A percentile compares a stretch with the other conserved stretches of the same genome.
Evolutionary conservation across 2,888 invertebrate genomes (phyloP).

Genomic region (Mesoligia furuncula): DNA sequence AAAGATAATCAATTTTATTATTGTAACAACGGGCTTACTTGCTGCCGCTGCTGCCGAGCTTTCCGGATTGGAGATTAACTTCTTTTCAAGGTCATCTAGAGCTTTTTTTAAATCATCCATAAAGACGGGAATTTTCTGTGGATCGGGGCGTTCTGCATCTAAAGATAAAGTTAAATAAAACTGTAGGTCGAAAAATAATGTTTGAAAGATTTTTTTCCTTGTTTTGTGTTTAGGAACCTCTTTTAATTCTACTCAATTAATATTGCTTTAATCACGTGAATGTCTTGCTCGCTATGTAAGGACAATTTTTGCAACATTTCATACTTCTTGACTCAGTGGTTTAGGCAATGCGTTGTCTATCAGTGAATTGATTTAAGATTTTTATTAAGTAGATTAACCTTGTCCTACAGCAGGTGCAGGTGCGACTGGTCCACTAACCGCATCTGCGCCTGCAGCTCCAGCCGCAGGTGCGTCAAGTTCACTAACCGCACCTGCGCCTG

Average conservation of each 20-base stretch:
- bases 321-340: no score
- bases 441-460: neutral
- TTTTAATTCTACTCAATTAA: neutral
- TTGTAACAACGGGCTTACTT: constrained; percentile 18
- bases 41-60: neutral
- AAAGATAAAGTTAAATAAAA: neutral
- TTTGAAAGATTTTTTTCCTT: neutral
- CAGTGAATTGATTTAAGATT: neutral
- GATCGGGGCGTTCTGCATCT: neutral
- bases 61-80: constrained; percentile 1
- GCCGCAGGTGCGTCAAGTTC: neutral
- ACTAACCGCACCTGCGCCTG: neutral
- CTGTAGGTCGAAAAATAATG: neutral
- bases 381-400: neutral
- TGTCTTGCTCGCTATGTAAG: neutral
- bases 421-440: neutral
- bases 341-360: neutral
- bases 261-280: neutral
- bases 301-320: no score
- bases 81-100: constrained; percentile 74
- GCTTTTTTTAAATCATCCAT: constrained; percentile 79
- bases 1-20: neutral
- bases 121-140: constrained; percentile 69
- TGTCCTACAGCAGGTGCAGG: neutral
- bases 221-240: neutral